phyloP scores from a whole-genome alignment of 2,797 vertebrate species.

The Liparis tanakae region DNA sequence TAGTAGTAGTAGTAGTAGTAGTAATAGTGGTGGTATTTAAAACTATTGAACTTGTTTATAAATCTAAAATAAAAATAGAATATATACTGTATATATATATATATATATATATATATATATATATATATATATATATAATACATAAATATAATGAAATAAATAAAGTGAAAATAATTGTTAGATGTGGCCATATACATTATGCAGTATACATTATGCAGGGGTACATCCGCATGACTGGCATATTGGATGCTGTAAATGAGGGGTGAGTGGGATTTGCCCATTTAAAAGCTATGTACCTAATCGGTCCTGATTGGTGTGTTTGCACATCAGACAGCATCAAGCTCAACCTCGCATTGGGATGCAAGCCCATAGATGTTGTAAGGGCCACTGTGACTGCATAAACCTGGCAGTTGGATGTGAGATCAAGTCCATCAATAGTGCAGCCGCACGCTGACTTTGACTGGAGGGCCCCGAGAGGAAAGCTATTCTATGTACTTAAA shows the following conservation, averaged over 20 bases:
- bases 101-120: no score
- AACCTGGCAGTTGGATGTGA: slow-evolving; percentile 63
- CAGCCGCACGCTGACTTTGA: slow-evolving; percentile 64
- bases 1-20: background rate
- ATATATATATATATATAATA: no score
- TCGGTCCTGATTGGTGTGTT: slow-evolving; percentile 61
- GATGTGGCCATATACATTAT: slow-evolving; percentile 2
- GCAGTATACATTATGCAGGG: slow-evolving; percentile 10
- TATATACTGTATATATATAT: no score
- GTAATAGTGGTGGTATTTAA: background rate
- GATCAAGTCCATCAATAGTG: slow-evolving; percentile 71
- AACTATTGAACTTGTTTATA: background rate
- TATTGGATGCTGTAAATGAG: slow-evolving; percentile 44
- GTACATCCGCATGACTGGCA: slow-evolving; percentile 15
- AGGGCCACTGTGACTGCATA: slow-evolving; percentile 51
- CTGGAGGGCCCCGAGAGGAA: slow-evolving; percentile 15
- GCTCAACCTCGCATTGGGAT: slow-evolving; percentile 63
- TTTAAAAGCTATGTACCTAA: slow-evolving; percentile 55
- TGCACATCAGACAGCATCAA: slow-evolving; percentile 44
- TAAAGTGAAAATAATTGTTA: slow-evolving; percentile 1
- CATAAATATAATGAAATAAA: background rate
- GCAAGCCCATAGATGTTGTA: slow-evolving; percentile 51
- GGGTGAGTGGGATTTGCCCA: slow-evolving; percentile 44
- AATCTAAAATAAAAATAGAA: background rate
- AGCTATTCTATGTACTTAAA: slow-evolving; percentile 25